Base-by-base conservation (phyloP, 2,797 vertebrate genomes). In the Myoxocephalus aenaeus region DNA sequence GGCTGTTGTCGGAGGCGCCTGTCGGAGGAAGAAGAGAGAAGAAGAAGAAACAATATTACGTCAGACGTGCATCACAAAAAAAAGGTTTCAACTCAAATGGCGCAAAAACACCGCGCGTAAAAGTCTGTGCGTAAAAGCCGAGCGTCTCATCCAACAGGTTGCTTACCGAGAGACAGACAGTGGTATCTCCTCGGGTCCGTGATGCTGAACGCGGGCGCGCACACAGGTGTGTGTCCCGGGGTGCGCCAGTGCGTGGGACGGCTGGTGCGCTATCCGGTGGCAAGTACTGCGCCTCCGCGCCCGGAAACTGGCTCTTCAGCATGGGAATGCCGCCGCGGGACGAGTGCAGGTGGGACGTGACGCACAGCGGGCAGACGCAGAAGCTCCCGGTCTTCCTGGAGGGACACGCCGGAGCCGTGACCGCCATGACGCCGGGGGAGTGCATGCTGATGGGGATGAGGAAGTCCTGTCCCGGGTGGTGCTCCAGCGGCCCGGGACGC, bases 331-430 rank as follows among this genome's bases (percentile, higher is more conserved):
- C 92, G 58, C 92, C 87, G 65, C 97, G 95, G 42, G 97, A 91
- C 1, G 97, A 93, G 92, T 99, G 97, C 90, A 99, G 96, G 95
- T 99, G 98, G 80, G 98, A 97, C 83, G 97, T 96, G 92, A 99
- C 97, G 92, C 98, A 99, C 81, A 99, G 95, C 61, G 98, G 97
- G 79, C 98, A 99, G 13, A 99, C 96, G 79, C 98, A 99, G 92
- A 99, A 98, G 14, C 96, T 94, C 42, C 97, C 98, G 54, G 83
- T 97, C 87, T 99, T 99, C 92, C 97, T 96, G 81, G 97, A 96
- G 11, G 96, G 95, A 75, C 98, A 99, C 82, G 95, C 93, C 2
- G 97, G 96, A 70, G 96, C 95, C 7, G 95, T 92, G 86, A 98
- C 95, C 20, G 97, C 95, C 97, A 99, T 96, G 57, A 98, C 93